Percentiles rank a stretch among this genome's conserved stretches.
Conservation (phyloP, 37 sponge, comb jelly and placozoan genomes). For the Cliona cf. orientalis region DNA sequence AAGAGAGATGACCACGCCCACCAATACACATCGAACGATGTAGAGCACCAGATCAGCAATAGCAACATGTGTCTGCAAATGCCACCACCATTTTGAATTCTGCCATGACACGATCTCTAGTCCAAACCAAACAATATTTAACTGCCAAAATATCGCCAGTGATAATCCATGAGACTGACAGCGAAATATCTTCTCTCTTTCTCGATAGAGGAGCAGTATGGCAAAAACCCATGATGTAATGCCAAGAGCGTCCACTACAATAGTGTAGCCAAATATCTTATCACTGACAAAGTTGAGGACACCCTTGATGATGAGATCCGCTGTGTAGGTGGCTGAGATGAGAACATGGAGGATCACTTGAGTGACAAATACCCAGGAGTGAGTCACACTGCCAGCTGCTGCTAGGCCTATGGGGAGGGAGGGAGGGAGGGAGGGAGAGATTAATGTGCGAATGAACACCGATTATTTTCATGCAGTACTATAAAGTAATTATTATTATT, state of each 20-base stretch:
- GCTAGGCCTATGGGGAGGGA: too few species aligned
- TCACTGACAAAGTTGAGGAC: slow-evolving; percentile 40
- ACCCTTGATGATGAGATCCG: slow-evolving; percentile 43
- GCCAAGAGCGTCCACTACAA: slow-evolving; percentile 51
- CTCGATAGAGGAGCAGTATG: slow-evolving; percentile 9
- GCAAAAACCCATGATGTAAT: slow-evolving; percentile 63
- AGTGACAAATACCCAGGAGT: background rate
- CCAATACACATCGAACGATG: slow-evolving; percentile 18
- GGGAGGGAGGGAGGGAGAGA: too few species aligned
- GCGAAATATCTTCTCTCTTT: background rate
- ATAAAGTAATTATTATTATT: background rate
- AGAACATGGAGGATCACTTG: slow-evolving; percentile 9
- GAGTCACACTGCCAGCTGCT: too few species aligned
- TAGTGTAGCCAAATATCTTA: slow-evolving; percentile 61
- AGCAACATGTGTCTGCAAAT: slow-evolving; percentile 13
- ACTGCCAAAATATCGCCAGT: slow-evolving; percentile 61
- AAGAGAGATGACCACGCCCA: slow-evolving; percentile 14
- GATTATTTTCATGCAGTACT: too few species aligned
- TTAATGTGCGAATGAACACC: background rate
- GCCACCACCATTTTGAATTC: slow-evolving; percentile 79
- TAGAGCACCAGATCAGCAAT: slow-evolving; percentile 57
- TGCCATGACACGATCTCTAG: slow-evolving; percentile 51
- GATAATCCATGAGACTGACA: slow-evolving; percentile 37
- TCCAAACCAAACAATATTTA: slow-evolving; percentile 43
- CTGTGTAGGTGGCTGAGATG: slow-evolving; percentile 29